Base-by-base conservation (phyloP, 2,113 vertebrate genomes). In the Jacana jacana region DNA sequence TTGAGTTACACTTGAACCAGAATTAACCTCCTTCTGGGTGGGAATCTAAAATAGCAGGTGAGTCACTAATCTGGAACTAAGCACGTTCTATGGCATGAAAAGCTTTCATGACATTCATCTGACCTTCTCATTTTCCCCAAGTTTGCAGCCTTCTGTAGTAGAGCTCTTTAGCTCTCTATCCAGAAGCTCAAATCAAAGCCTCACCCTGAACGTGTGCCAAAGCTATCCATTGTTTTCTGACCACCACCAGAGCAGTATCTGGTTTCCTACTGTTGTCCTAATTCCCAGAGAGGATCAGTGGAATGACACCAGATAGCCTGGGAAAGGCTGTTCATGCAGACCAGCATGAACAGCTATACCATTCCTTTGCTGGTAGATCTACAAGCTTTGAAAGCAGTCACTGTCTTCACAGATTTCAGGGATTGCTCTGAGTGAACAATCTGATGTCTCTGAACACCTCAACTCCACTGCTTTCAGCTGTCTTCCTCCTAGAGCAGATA, bases 241-340 rank as follows among this genome's bases (percentile, higher is more conserved):
- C 3, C 24, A 35, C 19, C 35, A 46, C 8, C 20, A 69, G 37
- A n/a, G 11, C 30, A 11, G 2, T 37, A 3, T 11, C 51, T 75
- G 10, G 3, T 52, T 88, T 69, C 42, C 72, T 63, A 27, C 11
- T 8, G 3, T 33, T 86, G 30, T 54, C 46, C 46, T 78, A 6
- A 46, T 8, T 27, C 6, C 4, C 22, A 22, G 24, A 9, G 37
- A 55, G 3, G 35, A 40, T 23, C 1, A 0, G 18, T 35, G 46
- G 73, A 25, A 9, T 20, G 54, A 49, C 35, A 61, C 6, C 1
- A 3, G 6, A 2, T 17, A 68, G 4, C 28, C 7, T 40, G 48
- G 17, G 10, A 40, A 61, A 51, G 28, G 68, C 73, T n/a, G n/a
- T n/a, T n/a, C 33, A 39, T 10, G 15, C 6, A n/a, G 33, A 18